Percentiles rank a stretch among this genome's conserved stretches.
These are phyloP conservation scores for Mallateleia sp. DNA, from an alignment of 2,888 invertebrate species.

Conservation along the genomic window DNA sequence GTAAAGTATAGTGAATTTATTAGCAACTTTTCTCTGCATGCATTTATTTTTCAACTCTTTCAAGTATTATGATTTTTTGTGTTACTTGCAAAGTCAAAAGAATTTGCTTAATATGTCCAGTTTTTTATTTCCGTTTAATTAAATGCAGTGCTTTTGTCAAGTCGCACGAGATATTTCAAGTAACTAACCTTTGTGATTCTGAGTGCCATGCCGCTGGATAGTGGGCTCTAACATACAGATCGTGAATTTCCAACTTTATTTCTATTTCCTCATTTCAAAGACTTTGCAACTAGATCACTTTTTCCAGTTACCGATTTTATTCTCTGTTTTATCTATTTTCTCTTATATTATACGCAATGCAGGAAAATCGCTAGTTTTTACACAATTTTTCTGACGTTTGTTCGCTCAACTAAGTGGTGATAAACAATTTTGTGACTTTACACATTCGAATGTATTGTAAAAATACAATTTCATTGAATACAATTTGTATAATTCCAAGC, in stretches of 20 bases:
- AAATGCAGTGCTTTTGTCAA: slow-evolving; percentile 46
- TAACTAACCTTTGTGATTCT: slow-evolving; percentile 86
- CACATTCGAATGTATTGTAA: background rate
- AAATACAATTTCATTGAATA: slow-evolving; percentile 29
- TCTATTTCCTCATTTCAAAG: slow-evolving; percentile 62
- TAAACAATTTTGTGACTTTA: slow-evolving; percentile 34
- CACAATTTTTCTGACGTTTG: slow-evolving; percentile 6
- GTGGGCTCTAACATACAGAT: slow-evolving; percentile 86
- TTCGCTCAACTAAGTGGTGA: slow-evolving; percentile 48
- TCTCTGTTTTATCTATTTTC: slow-evolving; percentile 21
- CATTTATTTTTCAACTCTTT: no score
- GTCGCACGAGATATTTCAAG: slow-evolving; percentile 59
- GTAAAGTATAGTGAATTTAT: no score
- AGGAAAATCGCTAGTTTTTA: slow-evolving; percentile 34
- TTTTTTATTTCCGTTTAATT: slow-evolving; percentile 38
- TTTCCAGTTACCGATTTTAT: slow-evolving; percentile 43
- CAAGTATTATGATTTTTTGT: slow-evolving; percentile 1
- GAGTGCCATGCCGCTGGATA: slow-evolving; percentile 86
- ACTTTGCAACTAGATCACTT: slow-evolving; percentile 62
- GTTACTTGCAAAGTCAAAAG: slow-evolving; percentile 20
- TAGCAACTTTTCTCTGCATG: no score
- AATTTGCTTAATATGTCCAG: slow-evolving; percentile 60
- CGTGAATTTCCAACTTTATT: slow-evolving; percentile 81
- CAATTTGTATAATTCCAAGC: background rate
- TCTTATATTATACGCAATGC: slow-evolving; percentile 11